Base-by-base conservation (phyloP, 2,888 invertebrate genomes). In the Drosophila macrospina region DNA sequence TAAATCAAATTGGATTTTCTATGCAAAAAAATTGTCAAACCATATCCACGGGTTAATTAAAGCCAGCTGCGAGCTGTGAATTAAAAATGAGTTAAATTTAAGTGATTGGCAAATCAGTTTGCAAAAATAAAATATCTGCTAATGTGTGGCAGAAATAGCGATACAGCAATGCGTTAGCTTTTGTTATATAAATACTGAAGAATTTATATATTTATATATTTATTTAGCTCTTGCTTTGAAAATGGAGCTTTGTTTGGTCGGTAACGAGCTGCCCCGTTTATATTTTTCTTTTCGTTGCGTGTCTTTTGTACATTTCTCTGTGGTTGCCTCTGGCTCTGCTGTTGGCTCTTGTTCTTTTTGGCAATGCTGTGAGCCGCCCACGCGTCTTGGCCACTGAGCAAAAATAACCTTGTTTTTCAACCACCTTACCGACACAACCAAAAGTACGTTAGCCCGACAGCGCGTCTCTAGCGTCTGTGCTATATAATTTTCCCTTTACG, bases 341-440 rank as follows among this genome's bases (percentile, higher is more conserved):
- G 65, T 37, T 24, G 52, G 55, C 52, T 41, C 28, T 8, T 8
- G 42, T 34, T 55, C n/a, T 79, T 74, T 74, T 74, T 61, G 76
- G 69, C 50, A 65, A 51, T 66, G 74, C 69, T 80, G 61, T 65
- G 54, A 44, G 69, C 54, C 74, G 50, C 69, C 79, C 59, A 76
- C 37, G 55, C 59, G 69, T 76, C 69, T 80, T 80, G 45, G 64
- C 65, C 69, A 54, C 42, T 52, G 72, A 2, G 56, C 67, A 61
- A 55, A 77, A 77, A 64, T 75, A 85, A 82, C 88, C 86, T 88
- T 86, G 83, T 82, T 83, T 60, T 11, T 8, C 80, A 85, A 78
- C 78, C 84, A 85, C 88, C 85, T 77, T 74, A n/a, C 57, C 65
- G 75, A 70, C 70, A 69, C 68, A 71, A 69, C 64, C 67, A 52